Conservation (phyloP, 2,888 invertebrate species). For the Cryptops parisi region DNA sequence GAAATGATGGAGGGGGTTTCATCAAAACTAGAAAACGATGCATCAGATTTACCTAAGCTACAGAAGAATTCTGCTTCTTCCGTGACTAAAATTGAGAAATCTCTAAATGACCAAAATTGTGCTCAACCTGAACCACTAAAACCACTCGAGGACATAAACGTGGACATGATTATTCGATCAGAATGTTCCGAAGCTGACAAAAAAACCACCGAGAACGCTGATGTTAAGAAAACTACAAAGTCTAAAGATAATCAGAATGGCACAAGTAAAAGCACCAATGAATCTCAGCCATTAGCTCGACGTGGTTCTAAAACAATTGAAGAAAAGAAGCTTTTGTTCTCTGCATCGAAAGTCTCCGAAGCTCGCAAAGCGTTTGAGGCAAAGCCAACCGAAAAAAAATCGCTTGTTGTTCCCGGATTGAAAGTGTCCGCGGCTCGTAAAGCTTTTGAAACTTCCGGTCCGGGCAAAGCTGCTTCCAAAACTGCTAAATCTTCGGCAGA, state of each 20-base stretch:
- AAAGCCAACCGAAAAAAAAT: slow-evolving; percentile 14
- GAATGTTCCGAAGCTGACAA: background rate
- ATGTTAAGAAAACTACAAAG: background rate
- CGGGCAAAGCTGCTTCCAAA: background rate
- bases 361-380: slow-evolving; percentile 69
- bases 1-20: too few species aligned
- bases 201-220: background rate
- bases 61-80: background rate
- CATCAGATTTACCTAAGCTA: background rate
- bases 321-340: slow-evolving; percentile 18
- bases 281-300: background rate
- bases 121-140: background rate
- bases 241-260: background rate
- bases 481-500: slow-evolving; percentile 3
- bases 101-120: background rate
- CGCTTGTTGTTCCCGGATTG: slow-evolving; percentile 14
- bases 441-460: slow-evolving; percentile 11
- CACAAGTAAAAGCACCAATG: background rate
- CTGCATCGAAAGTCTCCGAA: slow-evolving; percentile 52
- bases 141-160: too few species aligned
- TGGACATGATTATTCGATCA: background rate
- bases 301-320: slow-evolving; percentile 12
- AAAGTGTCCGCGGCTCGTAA: slow-evolving; percentile 13
- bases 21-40: background rate
- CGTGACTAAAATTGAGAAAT: background rate